phyloP scores from a whole-genome alignment of 2,888 invertebrate genomes.

The Acholoe squamosa region DNA sequence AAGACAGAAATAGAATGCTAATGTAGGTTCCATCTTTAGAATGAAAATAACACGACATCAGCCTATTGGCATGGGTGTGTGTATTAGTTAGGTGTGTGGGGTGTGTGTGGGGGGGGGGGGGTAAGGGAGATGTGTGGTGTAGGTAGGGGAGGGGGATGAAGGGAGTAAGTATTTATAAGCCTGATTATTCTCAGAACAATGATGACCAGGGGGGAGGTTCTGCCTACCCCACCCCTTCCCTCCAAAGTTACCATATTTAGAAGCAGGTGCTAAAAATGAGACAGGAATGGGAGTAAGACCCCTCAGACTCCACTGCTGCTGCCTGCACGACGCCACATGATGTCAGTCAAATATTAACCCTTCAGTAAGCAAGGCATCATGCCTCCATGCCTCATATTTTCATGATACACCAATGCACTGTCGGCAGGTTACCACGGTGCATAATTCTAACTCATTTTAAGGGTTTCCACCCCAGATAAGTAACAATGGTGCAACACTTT shows the following conservation, averaged over 20 bases:
- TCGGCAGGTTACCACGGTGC: too few relatives aligned
- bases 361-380: too few relatives aligned
- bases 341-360: background rate
- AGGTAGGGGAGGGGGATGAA: background rate
- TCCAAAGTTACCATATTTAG: background rate
- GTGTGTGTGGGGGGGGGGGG: background rate
- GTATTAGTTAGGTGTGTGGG: background rate
- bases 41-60: background rate
- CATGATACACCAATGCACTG: too few relatives aligned
- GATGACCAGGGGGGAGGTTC: background rate
- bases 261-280: background rate
- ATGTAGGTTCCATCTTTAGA: constrained; percentile 41
- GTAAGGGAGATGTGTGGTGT: background rate
- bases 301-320: too few relatives aligned
- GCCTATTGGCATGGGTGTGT: background rate
- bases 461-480: too few relatives aligned
- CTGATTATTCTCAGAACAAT: background rate
- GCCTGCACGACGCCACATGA: background rate
- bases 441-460: too few relatives aligned
- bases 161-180: background rate
- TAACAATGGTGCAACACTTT: too few relatives aligned
- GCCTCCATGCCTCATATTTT: too few relatives aligned
- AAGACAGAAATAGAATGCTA: constrained; percentile 5
- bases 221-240: background rate
- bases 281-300: background rate